A percentile compares a stretch with the other conserved stretches of the same genome.
phyloP scores from a whole-genome alignment of 2,113 vertebrate species.

The Passer montanus region DNA sequence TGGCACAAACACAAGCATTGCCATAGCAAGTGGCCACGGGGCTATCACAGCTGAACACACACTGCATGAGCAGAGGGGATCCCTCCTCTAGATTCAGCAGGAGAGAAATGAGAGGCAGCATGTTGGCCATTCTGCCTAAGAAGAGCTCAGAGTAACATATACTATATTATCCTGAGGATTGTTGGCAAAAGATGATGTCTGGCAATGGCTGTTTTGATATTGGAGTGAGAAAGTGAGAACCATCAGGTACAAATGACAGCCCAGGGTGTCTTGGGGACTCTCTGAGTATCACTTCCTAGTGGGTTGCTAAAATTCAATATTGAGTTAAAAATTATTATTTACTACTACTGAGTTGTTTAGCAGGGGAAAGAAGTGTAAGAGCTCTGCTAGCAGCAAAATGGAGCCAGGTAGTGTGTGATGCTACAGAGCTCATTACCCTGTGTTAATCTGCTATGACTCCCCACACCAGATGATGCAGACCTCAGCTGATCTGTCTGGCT shows the following conservation, averaged over 20 bases:
- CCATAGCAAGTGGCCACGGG: not conserved
- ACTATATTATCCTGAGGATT: not conserved
- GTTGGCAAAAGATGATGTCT: not conserved
- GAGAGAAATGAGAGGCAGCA: not conserved
- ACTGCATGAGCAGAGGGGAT: not conserved
- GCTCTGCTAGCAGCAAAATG: not conserved
- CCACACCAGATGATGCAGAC: constrained; percentile 4
- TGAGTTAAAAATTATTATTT: not conserved
- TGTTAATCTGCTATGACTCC: constrained; percentile 7
- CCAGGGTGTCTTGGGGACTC: not conserved
- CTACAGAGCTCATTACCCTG: constrained; percentile 2
- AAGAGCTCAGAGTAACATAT: not conserved
- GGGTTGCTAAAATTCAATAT: not conserved
- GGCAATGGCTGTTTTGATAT: not conserved
- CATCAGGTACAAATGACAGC: not conserved
- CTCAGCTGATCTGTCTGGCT: constrained; percentile 16
- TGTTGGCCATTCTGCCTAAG: not conserved
- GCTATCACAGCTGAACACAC: not conserved
- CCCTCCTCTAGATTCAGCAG: not conserved
- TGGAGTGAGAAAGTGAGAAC: not conserved
- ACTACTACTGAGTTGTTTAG: not conserved
- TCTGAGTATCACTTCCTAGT: not conserved
- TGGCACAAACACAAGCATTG: not conserved
- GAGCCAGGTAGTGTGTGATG: not conserved
- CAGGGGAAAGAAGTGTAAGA: not conserved